These are phyloP conservation scores for Leptobrachium ailaonicum DNA, from an alignment of 2,113 vertebrate genomes.

Conservation along the genomic window DNA sequence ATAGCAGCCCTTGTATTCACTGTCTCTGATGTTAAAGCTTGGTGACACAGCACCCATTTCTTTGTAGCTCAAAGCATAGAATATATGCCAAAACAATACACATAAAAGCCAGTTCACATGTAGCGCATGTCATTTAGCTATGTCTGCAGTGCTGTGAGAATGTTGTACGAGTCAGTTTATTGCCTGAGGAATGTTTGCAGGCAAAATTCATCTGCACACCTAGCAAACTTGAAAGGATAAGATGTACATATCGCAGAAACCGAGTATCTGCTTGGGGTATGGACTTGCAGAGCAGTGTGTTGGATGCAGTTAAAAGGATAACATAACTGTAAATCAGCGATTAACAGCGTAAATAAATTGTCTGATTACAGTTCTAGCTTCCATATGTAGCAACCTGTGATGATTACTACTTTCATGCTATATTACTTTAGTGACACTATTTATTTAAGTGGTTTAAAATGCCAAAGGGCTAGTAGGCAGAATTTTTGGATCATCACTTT, in stretches of 20 bases:
- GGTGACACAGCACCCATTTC: neutral
- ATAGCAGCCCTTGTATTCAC: neutral
- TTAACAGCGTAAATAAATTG: constrained; percentile 54
- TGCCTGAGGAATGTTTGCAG: constrained; percentile 80
- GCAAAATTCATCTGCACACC: constrained; percentile 76
- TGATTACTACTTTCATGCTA: constrained; percentile 53
- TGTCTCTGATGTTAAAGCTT: neutral
- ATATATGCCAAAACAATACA: constrained; percentile 58
- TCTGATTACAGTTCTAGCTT: constrained; percentile 54
- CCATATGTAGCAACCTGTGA: constrained; percentile 54
- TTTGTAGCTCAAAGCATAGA: constrained; percentile 45
- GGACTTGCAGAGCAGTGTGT: constrained; percentile 60
- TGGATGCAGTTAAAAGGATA: constrained; percentile 64
- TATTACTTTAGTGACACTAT: constrained; percentile 28
- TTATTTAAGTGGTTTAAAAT: neutral
- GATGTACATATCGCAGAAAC: constrained; percentile 44
- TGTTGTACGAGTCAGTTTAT: constrained; percentile 74
- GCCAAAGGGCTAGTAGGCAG: neutral
- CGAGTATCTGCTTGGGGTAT: constrained; percentile 64
- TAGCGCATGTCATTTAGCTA: constrained; percentile 75
- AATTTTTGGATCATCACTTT: too few relatives aligned
- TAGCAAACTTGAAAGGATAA: constrained; percentile 70
- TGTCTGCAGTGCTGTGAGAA: constrained; percentile 78
- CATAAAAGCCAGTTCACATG: constrained; percentile 75
- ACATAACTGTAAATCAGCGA: constrained; percentile 49